Evolutionary conservation across 2,113 vertebrate species (phyloP).

Genomic region (Nerophis lumbriciformis): DNA sequence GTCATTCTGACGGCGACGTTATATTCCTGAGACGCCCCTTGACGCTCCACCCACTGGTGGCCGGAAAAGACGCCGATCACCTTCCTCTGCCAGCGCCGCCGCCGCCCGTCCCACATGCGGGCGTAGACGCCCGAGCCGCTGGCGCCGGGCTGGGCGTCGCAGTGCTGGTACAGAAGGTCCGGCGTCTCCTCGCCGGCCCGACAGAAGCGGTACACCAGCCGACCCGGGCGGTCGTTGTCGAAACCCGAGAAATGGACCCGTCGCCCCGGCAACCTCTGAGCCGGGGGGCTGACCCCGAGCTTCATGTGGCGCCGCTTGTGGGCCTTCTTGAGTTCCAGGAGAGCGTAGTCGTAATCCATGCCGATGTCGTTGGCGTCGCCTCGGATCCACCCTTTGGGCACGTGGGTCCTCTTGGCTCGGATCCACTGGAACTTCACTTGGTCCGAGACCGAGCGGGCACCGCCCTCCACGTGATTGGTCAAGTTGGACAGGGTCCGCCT

Average conservation of each 20-base stretch:
- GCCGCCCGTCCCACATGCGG: slow-evolving; percentile 87
- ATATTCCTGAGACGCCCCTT: slow-evolving; percentile 86
- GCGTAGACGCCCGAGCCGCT: slow-evolving; percentile 94
- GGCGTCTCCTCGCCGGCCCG: slow-evolving; percentile 86
- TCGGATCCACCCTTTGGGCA: slow-evolving; percentile 98
- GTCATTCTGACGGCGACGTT: slow-evolving; percentile 96
- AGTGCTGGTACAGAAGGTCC: slow-evolving; percentile 92
- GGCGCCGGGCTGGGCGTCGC: slow-evolving; percentile 91
- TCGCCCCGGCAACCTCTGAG: slow-evolving; percentile 80
- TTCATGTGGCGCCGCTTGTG: slow-evolving; percentile 95
- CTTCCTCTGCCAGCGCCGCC: slow-evolving; percentile 88
- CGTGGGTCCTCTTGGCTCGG: slow-evolving; percentile 89
- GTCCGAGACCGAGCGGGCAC: slow-evolving; percentile 53
- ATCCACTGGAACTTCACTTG: slow-evolving; percentile 98
- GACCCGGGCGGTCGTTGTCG: slow-evolving; percentile 85
- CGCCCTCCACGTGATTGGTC: slow-evolving; percentile 56
- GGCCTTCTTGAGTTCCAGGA: slow-evolving; percentile 91
- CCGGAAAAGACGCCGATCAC: slow-evolving; percentile 96
- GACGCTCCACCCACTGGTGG: slow-evolving; percentile 94
- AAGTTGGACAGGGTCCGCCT: slow-evolving; percentile 33
- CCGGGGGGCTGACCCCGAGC: slow-evolving; percentile 86
- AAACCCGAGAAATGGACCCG: slow-evolving; percentile 96
- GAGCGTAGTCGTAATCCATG: slow-evolving; percentile 98
- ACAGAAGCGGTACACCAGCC: slow-evolving; percentile 94
- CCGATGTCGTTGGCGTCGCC: slow-evolving; percentile 93